These are phyloP conservation scores for Tetraodon nigroviridis DNA, from an alignment of 2,113 vertebrate genomes.

Conservation along the genomic window DNA sequence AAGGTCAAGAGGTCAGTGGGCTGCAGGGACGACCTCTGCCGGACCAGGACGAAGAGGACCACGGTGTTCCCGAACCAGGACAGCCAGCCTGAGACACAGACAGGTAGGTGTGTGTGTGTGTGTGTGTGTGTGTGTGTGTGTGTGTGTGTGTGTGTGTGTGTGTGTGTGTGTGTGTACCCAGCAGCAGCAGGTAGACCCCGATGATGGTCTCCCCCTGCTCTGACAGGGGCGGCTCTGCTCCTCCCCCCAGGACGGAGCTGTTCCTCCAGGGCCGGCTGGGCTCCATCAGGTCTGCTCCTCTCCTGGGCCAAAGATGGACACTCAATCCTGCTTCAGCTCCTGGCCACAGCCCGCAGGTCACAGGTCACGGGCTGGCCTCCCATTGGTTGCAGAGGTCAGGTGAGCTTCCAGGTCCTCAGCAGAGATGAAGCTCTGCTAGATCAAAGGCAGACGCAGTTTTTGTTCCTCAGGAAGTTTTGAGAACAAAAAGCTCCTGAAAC, in stretches of 20 bases:
- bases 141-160: background rate
- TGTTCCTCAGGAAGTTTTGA: too few relatives aligned
- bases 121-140: background rate
- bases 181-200: conserved; percentile 58
- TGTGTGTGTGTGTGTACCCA: conserved; percentile 32
- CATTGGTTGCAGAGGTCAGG: background rate
- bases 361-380: background rate
- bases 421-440: too few relatives aligned
- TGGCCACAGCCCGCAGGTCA: background rate
- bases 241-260: conserved; percentile 32
- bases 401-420: background rate
- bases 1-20: conserved; percentile 57
- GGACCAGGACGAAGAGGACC: conserved; percentile 53
- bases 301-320: background rate
- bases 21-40: conserved; percentile 34
- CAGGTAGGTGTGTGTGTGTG: background rate
- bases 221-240: conserved; percentile 48
- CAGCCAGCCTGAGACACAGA: conserved; percentile 42
- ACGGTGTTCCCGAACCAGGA: conserved; percentile 65
- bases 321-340: conserved; percentile 1
- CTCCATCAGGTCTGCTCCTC: conserved; percentile 18
- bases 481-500: too few relatives aligned
- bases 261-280: conserved; percentile 40
- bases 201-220: conserved; percentile 66
- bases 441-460: too few relatives aligned